A percentile compares a stretch with the other conserved stretches of the same genome.
These are phyloP conservation scores for Hydractinia echinata DNA, from an alignment of 30 jellyfish, hydroid and myxozoan genomes.

Conservation along the genomic window DNA sequence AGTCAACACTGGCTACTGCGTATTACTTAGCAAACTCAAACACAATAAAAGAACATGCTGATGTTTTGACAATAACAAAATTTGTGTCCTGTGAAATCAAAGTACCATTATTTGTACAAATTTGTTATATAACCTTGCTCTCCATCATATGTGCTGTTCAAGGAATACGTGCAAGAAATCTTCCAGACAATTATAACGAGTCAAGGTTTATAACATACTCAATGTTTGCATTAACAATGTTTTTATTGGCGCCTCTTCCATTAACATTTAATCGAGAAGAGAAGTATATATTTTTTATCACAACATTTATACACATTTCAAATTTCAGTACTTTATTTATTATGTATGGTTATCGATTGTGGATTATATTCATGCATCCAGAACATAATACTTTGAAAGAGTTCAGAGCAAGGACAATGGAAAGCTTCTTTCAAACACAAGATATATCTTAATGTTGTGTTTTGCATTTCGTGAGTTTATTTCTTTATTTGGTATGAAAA, in stretches of 20 bases:
- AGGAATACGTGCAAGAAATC: slow-evolving; percentile 7
- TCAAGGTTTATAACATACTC: not conserved
- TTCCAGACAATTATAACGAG: slow-evolving; percentile 5
- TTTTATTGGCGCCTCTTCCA: not conserved
- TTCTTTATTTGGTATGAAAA: no score
- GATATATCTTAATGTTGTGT: no score
- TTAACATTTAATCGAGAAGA: not conserved
- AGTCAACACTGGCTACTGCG: not conserved
- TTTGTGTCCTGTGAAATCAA: not conserved
- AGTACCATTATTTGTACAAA: not conserved
- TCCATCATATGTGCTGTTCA: not conserved
- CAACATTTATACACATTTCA: not conserved
- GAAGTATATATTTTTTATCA: not conserved
- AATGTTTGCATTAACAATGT: not conserved
- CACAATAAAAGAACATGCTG: not conserved
- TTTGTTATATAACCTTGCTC: not conserved
- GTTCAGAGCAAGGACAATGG: no score
- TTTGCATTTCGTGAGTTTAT: no score
- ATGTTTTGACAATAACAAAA: not conserved
- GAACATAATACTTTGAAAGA: not conserved
- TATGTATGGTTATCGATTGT: slow-evolving; percentile 11
- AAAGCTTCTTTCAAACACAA: no score
- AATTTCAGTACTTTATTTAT: not conserved
- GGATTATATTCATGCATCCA: not conserved
- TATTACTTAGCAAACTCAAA: not conserved